A percentile compares a stretch with the other conserved stretches of the same genome.
phyloP scores from a whole-genome alignment of 1,140 invertebrate species.

The Pararge aegeria region DNA sequence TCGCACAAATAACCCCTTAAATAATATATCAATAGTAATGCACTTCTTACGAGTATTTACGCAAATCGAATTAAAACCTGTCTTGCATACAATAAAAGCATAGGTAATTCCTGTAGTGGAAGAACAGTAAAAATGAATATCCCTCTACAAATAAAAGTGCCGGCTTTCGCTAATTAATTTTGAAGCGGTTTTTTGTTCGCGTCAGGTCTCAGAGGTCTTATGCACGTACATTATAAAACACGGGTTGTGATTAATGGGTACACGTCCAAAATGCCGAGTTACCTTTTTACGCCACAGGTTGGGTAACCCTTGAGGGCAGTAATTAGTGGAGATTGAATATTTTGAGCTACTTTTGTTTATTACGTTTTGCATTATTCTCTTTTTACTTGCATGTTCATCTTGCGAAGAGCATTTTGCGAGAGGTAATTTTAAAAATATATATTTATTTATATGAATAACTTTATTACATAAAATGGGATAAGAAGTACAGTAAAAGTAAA shows the following conservation, averaged over 20 bases:
- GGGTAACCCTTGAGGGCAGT: conserved; percentile 27
- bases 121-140: neutral
- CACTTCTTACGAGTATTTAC: too few species aligned
- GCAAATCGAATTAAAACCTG: too few species aligned
- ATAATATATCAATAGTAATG: too few species aligned
- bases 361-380: conserved; percentile 16
- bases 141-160: conserved; percentile 3
- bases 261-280: conserved; percentile 22
- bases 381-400: neutral
- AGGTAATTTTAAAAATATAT: neutral
- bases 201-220: neutral
- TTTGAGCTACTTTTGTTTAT: conserved; percentile 26
- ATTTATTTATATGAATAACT: too few species aligned
- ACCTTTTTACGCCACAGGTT: conserved; percentile 25
- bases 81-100: neutral
- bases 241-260: conserved; percentile 22
- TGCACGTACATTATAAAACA: conserved; percentile 10
- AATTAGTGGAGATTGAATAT: conserved; percentile 30
- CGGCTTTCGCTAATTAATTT: conserved; percentile 43
- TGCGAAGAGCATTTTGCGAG: neutral
- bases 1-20: too few species aligned
- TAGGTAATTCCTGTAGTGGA: neutral
- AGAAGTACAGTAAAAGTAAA: too few species aligned
- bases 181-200: conserved; percentile 22
- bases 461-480: too few species aligned